A percentile compares a stretch with the other conserved stretches of the same genome.
phyloP scores from a whole-genome alignment of 2,113 vertebrate genomes.

The Cinclus cinclus region DNA sequence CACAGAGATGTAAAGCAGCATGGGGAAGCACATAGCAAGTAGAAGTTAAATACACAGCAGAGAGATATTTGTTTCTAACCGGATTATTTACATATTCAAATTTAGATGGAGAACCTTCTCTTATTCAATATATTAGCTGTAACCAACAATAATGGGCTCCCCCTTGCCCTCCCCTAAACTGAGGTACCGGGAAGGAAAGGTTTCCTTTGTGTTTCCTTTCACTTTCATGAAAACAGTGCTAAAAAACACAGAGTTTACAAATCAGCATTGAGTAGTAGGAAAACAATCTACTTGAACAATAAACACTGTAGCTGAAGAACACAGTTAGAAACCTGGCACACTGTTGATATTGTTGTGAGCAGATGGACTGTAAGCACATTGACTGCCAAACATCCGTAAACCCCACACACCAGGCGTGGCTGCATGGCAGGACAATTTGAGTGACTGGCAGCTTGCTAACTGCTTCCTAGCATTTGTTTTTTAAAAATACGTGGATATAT shows the following conservation, averaged over 20 bases:
- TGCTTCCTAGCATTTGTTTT: not conserved
- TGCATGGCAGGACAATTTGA: not conserved
- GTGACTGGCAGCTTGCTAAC: not conserved
- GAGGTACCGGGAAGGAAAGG: not conserved
- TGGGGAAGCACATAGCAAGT: not conserved
- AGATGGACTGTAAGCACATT: not conserved
- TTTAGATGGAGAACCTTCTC: not conserved
- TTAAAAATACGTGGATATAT: not conserved
- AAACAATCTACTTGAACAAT: conserved; percentile 23
- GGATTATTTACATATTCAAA: conserved; percentile 17
- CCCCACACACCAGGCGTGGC: not conserved
- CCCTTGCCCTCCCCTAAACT: not conserved
- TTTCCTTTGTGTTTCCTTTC: not conserved
- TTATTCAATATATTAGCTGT: not conserved
- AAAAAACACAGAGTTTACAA: conserved; percentile 10
- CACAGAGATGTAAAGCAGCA: not conserved
- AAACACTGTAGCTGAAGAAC: conserved; percentile 13
- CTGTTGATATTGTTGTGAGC: conserved; percentile 42
- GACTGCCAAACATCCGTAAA: conserved; percentile 25
- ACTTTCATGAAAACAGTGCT: not conserved
- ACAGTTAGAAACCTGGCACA: conserved; percentile 30
- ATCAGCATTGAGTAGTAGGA: conserved; percentile 46
- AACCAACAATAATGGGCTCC: not conserved
- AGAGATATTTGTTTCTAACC: not conserved
- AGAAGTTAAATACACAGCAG: conserved; percentile 7